phyloP scores from a whole-genome alignment of 2,113 vertebrate genomes.

The Sinocyclocheilus anshuiensis region DNA sequence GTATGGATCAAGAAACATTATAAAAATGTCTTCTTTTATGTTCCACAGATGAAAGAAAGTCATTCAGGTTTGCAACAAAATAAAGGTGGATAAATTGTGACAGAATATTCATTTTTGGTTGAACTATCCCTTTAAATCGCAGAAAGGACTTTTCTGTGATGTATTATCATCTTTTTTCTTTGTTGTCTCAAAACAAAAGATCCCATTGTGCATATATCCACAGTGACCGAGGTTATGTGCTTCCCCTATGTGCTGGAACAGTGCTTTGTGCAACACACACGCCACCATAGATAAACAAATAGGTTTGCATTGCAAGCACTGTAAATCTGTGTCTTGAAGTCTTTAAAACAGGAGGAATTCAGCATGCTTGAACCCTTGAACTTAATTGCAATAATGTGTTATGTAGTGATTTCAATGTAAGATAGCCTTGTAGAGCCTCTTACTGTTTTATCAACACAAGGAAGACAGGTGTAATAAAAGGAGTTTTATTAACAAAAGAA shows the following conservation, averaged over 20 bases:
- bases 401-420: too few relatives aligned
- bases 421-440: too few relatives aligned
- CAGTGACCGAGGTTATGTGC: not conserved
- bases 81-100: not conserved
- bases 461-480: too few relatives aligned
- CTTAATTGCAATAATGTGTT: too few relatives aligned
- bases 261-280: conserved; percentile 1
- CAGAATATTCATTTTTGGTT: not conserved
- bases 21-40: not conserved
- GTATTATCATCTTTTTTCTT: not conserved
- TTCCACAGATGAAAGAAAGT: not conserved
- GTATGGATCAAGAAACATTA: not conserved
- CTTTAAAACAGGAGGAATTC: conserved; percentile 9
- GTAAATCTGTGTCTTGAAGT: conserved; percentile 19
- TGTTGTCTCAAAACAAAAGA: conserved; percentile 6
- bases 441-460: too few relatives aligned
- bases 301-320: conserved; percentile 38
- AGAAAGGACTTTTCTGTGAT: not conserved
- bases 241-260: not conserved
- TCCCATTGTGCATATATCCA: conserved; percentile 10
- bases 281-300: not conserved
- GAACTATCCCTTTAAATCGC: not conserved
- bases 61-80: not conserved
- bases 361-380: conserved; percentile 31
- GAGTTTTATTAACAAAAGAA: too few relatives aligned